Base-by-base conservation (phyloP, 2,888 invertebrate genomes). In the Dryadula phaetusa region DNA sequence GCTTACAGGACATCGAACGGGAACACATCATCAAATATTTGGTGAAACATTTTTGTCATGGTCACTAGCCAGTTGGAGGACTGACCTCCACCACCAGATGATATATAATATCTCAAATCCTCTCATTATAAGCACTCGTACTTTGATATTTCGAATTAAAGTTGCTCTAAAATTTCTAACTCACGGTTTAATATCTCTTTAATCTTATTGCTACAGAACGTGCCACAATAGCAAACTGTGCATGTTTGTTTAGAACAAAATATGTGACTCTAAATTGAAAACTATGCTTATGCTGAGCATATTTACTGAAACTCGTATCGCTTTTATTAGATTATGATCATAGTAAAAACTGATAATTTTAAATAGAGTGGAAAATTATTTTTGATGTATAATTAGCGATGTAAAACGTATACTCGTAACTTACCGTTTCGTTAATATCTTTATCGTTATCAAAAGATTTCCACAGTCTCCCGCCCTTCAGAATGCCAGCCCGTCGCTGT, bases 381-480 rank as follows among this genome's bases (percentile, higher is more conserved):
- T 20, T 46, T 20, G 0, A 46, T 12, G 20, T 20, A 3, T 18
- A 37, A 20, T 4, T 49, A 49, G 5, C 6, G 0, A 28, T 25
- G 2, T 2, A n/a, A n/a, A 49, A 49, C n/a, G 4, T 25, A 14
- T 25, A 25, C n/a, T n/a, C 10, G 4, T n/a, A 25, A 32, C 12
- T 77, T 75, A 94, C 94, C 93, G 94, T 94, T 72, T 94, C 93
- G 73, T 82, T 92, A 16, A 76, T 74, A 64, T 94, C 92, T 69
- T 84, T 87, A 54, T 92, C 90, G 32, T 76, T 84, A 70, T 93
- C 93, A 44, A 90, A 75, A 67, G 94, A 94, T 77, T 95, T 95
- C 96, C 96, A 96, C 14, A 96, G 90, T 70, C 95, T 93, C 8
- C 96, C 96, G 14, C 96, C 96, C 82, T 96, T 96, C 4, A 96